phyloP scores from a whole-genome alignment of 2,113 vertebrate genomes.

The Prinia subflava region DNA sequence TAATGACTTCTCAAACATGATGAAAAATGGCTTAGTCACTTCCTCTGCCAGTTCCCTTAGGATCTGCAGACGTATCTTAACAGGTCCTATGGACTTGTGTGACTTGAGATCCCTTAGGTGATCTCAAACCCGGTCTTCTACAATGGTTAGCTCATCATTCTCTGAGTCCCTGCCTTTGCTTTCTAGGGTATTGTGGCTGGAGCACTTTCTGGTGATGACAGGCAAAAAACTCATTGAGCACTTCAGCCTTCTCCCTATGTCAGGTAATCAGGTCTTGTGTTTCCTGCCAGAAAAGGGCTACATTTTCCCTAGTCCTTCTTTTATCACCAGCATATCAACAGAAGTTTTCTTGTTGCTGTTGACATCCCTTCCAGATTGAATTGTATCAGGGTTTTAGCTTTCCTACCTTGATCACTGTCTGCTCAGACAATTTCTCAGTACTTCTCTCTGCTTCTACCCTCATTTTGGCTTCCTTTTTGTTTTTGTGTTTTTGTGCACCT shows the following conservation, averaged over 20 bases:
- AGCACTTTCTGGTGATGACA: not conserved
- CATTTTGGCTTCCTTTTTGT: not conserved
- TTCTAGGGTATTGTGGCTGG: not conserved
- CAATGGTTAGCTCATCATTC: not conserved
- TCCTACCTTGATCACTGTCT: not conserved
- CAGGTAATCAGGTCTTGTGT: not conserved
- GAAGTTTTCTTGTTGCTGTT: not conserved
- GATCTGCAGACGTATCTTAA: not conserved
- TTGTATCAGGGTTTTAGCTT: not conserved
- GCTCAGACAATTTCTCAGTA: not conserved
- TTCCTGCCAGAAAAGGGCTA: not conserved
- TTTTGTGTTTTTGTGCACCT: not conserved
- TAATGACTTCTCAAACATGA: not conserved
- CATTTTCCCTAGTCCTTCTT: not conserved
- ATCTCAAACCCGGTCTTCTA: not conserved
- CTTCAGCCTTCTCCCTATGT: not conserved
- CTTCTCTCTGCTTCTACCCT: not conserved
- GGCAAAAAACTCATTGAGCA: not conserved
- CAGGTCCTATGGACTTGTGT: not conserved
- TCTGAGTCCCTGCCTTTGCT: not conserved
- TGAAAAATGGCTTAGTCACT: not conserved
- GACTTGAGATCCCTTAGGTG: not conserved
- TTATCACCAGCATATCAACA: not conserved
- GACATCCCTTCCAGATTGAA: not conserved
- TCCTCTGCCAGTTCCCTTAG: not conserved